Percentiles rank a stretch among this genome's conserved stretches.
phyloP scores from a whole-genome alignment of 1,140 invertebrate species.

The Drosophila novamexicana region DNA sequence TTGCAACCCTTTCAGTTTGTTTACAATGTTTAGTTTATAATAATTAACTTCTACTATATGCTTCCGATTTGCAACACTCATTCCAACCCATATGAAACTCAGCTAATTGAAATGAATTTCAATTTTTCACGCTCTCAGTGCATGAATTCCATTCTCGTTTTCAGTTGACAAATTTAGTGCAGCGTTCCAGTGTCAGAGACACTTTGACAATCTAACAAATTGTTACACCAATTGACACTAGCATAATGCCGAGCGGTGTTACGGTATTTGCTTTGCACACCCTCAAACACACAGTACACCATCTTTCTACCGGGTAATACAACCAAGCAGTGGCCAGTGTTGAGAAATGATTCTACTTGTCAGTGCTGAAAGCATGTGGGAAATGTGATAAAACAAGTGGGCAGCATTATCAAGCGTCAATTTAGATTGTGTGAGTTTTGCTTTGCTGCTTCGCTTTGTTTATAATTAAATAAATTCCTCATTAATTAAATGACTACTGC shows the following conservation, averaged over 20 bases:
- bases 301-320: not conserved
- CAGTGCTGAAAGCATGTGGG: slow-evolving; percentile 26
- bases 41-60: not conserved
- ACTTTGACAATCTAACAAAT: slow-evolving; percentile 73
- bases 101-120: slow-evolving; percentile 41
- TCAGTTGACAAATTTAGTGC: slow-evolving; percentile 56
- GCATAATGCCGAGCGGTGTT: slow-evolving; percentile 51
- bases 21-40: not conserved
- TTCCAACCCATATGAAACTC: not conserved
- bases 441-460: slow-evolving; percentile 66
- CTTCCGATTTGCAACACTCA: not conserved
- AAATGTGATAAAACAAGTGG: slow-evolving; percentile 28
- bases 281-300: not conserved
- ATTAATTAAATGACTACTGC: slow-evolving; percentile 72
- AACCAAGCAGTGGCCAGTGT: slow-evolving; percentile 27
- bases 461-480: slow-evolving; percentile 81
- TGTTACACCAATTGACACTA: slow-evolving; percentile 70
- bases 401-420: slow-evolving; percentile 49
- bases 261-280: slow-evolving; percentile 2
- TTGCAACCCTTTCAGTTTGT: not conserved
- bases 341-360: slow-evolving; percentile 73
- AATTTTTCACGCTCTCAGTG: slow-evolving; percentile 12
- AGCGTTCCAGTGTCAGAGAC: slow-evolving; percentile 17
- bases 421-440: slow-evolving; percentile 55
- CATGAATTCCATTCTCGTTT: slow-evolving; percentile 7